A percentile compares a stretch with the other conserved stretches of the same genome.
Conservation (phyloP, 2,888 invertebrate species). For the Papilio demoleus region DNA sequence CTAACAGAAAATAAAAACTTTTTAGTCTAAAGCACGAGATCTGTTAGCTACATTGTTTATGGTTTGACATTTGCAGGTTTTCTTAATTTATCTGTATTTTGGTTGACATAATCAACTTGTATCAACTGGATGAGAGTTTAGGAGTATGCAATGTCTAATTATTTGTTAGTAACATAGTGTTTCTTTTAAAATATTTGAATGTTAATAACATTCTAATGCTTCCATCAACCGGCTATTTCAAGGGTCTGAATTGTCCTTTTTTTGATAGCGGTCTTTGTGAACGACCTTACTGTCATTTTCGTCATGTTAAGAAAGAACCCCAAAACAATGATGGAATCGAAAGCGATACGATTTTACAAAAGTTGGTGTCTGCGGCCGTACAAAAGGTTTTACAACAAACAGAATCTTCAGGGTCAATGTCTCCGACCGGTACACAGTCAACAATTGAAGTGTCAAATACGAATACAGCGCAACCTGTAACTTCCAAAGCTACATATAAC, state of each 20-base stretch:
- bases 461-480: slow-evolving; percentile 61
- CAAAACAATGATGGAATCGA: slow-evolving; percentile 72
- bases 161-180: slow-evolving; percentile 17
- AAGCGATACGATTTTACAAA: slow-evolving; percentile 81
- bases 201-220: slow-evolving; percentile 85
- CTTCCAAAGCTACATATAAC: slow-evolving; percentile 80
- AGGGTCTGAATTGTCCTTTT: slow-evolving; percentile 93
- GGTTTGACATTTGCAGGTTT: slow-evolving; percentile 1
- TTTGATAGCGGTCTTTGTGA: slow-evolving; percentile 91
- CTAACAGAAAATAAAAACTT: too few species aligned
- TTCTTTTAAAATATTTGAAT: slow-evolving; percentile 25
- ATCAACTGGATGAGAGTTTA: slow-evolving; percentile 21
- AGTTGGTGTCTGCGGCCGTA: slow-evolving; percentile 84
- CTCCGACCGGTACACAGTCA: slow-evolving; percentile 48
- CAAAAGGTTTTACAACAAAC: slow-evolving; percentile 84
- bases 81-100: slow-evolving; percentile 12
- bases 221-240: slow-evolving; percentile 95
- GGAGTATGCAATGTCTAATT: slow-evolving; percentile 24
- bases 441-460: slow-evolving; percentile 42
- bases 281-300: slow-evolving; percentile 96
- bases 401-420: slow-evolving; percentile 58
- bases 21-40: neutral
- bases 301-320: slow-evolving; percentile 90
- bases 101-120: slow-evolving; percentile 36
- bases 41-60: neutral